Conservation (phyloP, 1,140 invertebrate species). For the Platorchestia sp. region DNA sequence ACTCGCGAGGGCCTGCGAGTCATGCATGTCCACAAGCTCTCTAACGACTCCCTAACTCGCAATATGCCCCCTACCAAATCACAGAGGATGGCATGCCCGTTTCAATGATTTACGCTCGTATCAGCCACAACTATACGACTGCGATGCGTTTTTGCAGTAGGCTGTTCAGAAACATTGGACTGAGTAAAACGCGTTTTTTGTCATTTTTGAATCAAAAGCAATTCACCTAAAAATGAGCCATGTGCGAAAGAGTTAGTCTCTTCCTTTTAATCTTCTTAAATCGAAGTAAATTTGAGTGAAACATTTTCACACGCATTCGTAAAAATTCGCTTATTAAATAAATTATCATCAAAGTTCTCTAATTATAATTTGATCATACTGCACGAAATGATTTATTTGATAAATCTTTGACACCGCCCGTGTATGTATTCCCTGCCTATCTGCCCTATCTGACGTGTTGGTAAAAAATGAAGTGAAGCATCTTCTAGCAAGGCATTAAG, state of each 20-base stretch:
- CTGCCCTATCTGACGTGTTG: not conserved
- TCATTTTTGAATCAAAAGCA: not conserved
- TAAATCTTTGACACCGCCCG: not conserved
- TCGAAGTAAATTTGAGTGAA: not conserved
- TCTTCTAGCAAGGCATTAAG: not conserved
- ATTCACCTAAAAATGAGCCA: not conserved
- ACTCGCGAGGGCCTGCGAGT: not conserved
- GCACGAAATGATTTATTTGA: not conserved
- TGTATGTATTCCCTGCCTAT: not conserved
- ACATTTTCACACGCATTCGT: not conserved
- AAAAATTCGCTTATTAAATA: not conserved
- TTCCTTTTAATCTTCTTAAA: not conserved
- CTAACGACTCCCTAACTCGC: conserved; percentile 46
- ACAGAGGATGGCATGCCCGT: conserved; percentile 19
- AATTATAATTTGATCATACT: not conserved
- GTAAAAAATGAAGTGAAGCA: conserved; percentile 1
- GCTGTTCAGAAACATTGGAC: not conserved
- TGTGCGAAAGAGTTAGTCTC: not conserved
- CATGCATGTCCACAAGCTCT: conserved; percentile 44
- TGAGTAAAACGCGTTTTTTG: not conserved
- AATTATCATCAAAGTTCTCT: not conserved
- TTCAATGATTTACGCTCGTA: conserved; percentile 45
- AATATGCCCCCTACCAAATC: conserved; percentile 48
- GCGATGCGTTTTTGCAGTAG: not conserved
- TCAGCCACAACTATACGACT: conserved; percentile 7